Evolutionary conservation across 1,140 invertebrate species (phyloP), one percentile per base, ranked within the genome.

Genomic region (Hydropsyche tenuis): DNA sequence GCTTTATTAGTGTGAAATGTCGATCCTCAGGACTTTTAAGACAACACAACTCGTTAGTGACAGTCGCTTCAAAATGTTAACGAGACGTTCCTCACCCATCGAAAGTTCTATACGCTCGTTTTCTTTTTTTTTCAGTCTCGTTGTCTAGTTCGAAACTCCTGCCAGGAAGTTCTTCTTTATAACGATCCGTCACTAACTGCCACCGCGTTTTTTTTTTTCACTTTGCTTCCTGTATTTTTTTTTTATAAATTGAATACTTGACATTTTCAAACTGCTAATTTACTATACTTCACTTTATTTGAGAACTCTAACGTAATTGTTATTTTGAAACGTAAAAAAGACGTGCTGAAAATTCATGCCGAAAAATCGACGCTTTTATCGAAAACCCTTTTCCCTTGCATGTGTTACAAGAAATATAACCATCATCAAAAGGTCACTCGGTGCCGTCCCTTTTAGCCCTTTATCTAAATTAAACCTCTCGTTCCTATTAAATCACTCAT

Each of bases 1-100:
- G 20, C 23, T 60, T 60, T 60, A 14, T 14, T 60, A 22, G 7
- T 60, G 23, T 60, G 51, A 70, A 70, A 70, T 37, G 69, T 70
- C 37, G 37, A 60, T 60, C 11, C 56, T 14, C 22, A n/a, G 56
- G 23, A 60, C 30, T 37, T 37, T 37, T 60, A 60, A 60, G n/a
- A 23, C 56, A 37, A 60, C 56, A 22, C 2, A 23, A 20, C 56
- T 60, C 56, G 56, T 60, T 60, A 60, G 56, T 60, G 56, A 60
- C 56, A 60, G 56, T 56, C 51, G 51, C 56, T 60, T 60, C 73
- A 66, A 74, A 74, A 75, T 75, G 73, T 75, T 75, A 75, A 75
- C 73, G 73, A 72, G 68, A 66, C 69, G 53, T 75, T 71, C 65
- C 69, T 73, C 65, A 69, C 30, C 43, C 73, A 69, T 73, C 66